These are phyloP conservation scores for Rhopalosiphum nymphaeae DNA, from an alignment of 2,888 invertebrate species.

Conservation along the genomic window DNA sequence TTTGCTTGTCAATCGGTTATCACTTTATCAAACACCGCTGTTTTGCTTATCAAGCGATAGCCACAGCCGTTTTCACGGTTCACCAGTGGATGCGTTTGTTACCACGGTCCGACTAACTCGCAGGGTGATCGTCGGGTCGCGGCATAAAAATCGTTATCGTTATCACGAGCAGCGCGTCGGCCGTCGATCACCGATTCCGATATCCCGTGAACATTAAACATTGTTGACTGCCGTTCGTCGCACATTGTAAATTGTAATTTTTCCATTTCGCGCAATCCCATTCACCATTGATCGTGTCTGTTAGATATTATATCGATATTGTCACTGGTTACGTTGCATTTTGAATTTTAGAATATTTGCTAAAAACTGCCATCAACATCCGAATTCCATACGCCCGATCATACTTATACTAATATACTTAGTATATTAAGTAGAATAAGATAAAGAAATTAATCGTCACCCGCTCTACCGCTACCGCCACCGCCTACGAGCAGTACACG, in stretches of 20 bases:
- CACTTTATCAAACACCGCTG: neutral
- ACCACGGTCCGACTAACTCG: neutral
- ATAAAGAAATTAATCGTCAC: neutral
- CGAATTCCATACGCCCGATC: neutral
- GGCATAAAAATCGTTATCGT: constrained; percentile 28
- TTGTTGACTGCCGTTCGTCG: neutral
- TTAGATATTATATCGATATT: neutral
- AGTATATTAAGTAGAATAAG: neutral
- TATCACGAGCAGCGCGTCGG: neutral
- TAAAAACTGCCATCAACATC: neutral
- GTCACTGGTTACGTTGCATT: neutral
- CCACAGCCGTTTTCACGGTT: neutral
- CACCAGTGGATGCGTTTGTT: neutral
- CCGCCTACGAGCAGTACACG: neutral
- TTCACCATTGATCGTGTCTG: neutral
- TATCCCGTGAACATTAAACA: neutral
- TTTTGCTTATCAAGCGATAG: neutral
- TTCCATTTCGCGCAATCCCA: neutral
- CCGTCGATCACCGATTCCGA: neutral
- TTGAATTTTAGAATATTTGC: neutral
- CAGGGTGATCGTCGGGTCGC: neutral
- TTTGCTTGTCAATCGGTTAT: neutral
- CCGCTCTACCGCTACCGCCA: too few species aligned
- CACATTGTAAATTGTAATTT: neutral
- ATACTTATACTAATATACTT: neutral